These are phyloP conservation scores for Melolontha melolontha DNA, from an alignment of 2,888 invertebrate species.

Conservation along the genomic window DNA sequence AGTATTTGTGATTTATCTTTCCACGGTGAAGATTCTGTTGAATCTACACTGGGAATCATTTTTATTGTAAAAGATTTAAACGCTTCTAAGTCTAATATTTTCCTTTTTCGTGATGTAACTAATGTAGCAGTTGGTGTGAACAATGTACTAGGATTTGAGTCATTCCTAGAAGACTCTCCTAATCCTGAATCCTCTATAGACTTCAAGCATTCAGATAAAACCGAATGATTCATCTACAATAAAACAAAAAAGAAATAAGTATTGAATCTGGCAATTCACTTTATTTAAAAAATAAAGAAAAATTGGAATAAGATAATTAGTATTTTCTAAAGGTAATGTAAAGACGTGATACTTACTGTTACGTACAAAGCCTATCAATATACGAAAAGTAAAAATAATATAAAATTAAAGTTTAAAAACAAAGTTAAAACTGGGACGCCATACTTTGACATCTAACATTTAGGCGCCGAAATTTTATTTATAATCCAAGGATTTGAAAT, in stretches of 20 bases:
- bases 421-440: constrained; percentile 33
- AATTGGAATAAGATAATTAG: constrained; percentile 6
- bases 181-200: constrained; percentile 32
- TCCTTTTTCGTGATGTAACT: constrained; percentile 54
- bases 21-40: constrained; percentile 29
- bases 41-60: constrained; percentile 16
- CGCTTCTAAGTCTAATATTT: constrained; percentile 49
- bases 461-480: constrained; percentile 27
- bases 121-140: constrained; percentile 44
- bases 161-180: constrained; percentile 33
- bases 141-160: constrained; percentile 18
- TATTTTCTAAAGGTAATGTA: background rate
- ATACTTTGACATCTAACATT: constrained; percentile 29
- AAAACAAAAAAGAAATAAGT: background rate
- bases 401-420: constrained; percentile 18
- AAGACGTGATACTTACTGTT: constrained; percentile 2
- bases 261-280: too few species aligned
- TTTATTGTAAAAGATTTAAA: constrained; percentile 18
- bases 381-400: constrained; percentile 6
- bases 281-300: too few species aligned
- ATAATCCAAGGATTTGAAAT: background rate
- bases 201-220: background rate
- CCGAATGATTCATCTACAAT: constrained; percentile 21
- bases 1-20: constrained; percentile 29
- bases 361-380: background rate